phyloP scores from a whole-genome alignment of 2,888 invertebrate species.

The Polietes domitor region DNA sequence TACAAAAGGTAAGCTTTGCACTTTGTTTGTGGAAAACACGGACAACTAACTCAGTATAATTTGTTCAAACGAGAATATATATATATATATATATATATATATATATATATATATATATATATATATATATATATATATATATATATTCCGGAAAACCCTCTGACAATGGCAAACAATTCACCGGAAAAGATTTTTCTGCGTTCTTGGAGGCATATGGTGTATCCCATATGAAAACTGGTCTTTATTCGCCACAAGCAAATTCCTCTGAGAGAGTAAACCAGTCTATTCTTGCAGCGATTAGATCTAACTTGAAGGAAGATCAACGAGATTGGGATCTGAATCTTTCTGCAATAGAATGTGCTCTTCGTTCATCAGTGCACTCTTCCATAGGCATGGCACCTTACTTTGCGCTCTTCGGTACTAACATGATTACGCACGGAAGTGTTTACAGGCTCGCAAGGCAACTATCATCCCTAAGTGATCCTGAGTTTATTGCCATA shows the following conservation, averaged over 20 bases:
- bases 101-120: too few species aligned
- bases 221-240: slow-evolving; percentile 11
- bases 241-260: slow-evolving; percentile 44
- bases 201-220: slow-evolving; percentile 11
- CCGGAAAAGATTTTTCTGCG: not conserved
- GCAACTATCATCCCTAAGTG: too few species aligned
- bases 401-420: not conserved
- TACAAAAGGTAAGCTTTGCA: too few species aligned
- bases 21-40: too few species aligned
- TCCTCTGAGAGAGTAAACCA: slow-evolving; percentile 18
- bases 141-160: too few species aligned
- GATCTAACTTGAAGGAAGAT: not conserved
- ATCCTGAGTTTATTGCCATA: too few species aligned
- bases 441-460: too few species aligned
- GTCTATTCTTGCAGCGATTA: not conserved
- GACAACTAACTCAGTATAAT: too few species aligned
- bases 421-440: not conserved
- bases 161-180: not conserved
- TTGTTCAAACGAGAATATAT: too few species aligned
- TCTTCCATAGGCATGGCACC: not conserved
- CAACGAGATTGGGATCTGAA: slow-evolving; percentile 4
- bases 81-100: too few species aligned
- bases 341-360: not conserved
- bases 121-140: too few species aligned
- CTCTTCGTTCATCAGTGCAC: not conserved